These are phyloP conservation scores for Astyanax mexicanus DNA, from an alignment of 2,797 vertebrate genomes.

Conservation along the genomic window DNA sequence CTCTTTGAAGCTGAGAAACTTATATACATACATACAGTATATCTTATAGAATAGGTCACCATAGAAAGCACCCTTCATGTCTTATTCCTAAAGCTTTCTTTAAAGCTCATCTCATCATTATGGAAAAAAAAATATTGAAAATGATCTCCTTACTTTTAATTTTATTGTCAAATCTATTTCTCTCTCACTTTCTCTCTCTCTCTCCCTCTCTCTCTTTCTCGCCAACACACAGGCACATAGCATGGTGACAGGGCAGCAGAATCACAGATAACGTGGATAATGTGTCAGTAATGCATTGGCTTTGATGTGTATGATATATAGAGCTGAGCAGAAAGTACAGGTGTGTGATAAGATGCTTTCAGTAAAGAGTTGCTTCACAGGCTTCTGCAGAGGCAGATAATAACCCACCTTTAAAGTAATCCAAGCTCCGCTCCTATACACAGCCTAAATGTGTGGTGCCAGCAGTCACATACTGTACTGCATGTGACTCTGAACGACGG, in stretches of 20 bases:
- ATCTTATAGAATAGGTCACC: not conserved
- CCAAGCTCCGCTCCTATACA: not conserved
- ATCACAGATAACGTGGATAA: not conserved
- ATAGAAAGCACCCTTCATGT: slow-evolving; percentile 6
- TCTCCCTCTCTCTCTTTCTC: not conserved
- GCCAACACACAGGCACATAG: not conserved
- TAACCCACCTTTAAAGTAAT: not conserved
- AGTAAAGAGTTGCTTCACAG: not conserved
- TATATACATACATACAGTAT: not conserved
- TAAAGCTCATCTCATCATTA: too few species aligned
- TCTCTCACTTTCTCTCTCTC: not conserved
- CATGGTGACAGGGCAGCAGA: not conserved
- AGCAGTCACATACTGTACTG: not conserved
- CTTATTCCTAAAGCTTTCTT: not conserved
- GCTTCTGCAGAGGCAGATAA: not conserved
- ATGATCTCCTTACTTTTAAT: too few species aligned
- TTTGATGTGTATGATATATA: not conserved
- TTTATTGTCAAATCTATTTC: not conserved
- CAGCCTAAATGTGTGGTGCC: not conserved
- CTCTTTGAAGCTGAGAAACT: slow-evolving; percentile 10
- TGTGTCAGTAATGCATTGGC: not conserved
- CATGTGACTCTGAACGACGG: too few species aligned
- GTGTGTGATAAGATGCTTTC: slow-evolving; percentile 17
- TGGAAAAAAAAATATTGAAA: too few species aligned
- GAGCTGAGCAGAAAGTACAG: not conserved